These are phyloP conservation scores for Enteromius afrohamiltoni DNA, from an alignment of 2,797 vertebrate species.

Conservation along the genomic window DNA sequence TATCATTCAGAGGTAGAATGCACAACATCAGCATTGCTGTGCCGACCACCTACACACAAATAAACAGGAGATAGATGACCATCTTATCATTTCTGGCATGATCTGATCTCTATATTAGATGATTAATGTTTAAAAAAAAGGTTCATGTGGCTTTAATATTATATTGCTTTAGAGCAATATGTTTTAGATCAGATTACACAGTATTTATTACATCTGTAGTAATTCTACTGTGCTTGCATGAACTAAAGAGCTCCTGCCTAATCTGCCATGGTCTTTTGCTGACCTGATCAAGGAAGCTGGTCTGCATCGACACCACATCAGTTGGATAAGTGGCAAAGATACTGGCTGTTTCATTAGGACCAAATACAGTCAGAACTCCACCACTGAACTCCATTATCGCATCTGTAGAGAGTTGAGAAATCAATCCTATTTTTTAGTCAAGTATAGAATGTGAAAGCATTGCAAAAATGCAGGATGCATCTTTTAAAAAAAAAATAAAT, in stretches of 20 bases:
- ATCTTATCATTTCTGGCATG: neutral
- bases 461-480: neutral
- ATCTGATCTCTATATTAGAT: neutral
- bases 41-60: conserved; percentile 77
- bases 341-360: conserved; percentile 84
- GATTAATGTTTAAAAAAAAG: neutral
- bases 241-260: neutral
- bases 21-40: conserved; percentile 79
- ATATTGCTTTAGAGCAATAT: neutral
- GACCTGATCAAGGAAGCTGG: conserved; percentile 85
- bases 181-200: neutral
- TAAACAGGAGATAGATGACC: neutral
- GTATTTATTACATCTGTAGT: neutral
- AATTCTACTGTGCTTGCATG: neutral
- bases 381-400: conserved; percentile 81
- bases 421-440: neutral
- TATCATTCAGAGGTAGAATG: conserved; percentile 78
- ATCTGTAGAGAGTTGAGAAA: conserved; percentile 67
- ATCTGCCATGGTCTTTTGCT: conserved; percentile 16
- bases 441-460: neutral
- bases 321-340: conserved; percentile 87
- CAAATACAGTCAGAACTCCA: conserved; percentile 76
- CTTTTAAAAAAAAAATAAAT: too few species aligned
- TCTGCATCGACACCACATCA: conserved; percentile 70
- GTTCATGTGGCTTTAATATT: neutral